These are phyloP conservation scores for Microlaimidae sp. DNA, from an alignment of 2,888 invertebrate species.

Conservation along the genomic window DNA sequence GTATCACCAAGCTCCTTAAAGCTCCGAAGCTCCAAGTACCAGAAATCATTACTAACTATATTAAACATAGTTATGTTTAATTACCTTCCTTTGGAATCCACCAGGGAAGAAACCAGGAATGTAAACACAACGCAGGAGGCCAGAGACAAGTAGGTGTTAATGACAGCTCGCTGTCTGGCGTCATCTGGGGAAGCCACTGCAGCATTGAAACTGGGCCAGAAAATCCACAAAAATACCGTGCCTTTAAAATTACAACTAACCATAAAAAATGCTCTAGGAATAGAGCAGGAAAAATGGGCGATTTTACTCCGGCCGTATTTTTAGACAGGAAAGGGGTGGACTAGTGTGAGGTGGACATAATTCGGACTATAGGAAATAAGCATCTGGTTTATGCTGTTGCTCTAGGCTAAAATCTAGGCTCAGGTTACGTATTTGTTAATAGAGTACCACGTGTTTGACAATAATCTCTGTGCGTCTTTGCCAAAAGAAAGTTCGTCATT, in stretches of 20 bases:
- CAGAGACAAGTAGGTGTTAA: constrained; percentile 80
- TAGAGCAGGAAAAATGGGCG: not conserved
- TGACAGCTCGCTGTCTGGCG: constrained; percentile 53
- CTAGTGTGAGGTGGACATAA: too few species aligned
- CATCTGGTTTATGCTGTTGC: too few species aligned
- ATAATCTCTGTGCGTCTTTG: too few species aligned
- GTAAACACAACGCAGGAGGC: constrained; percentile 62
- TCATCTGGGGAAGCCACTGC: constrained; percentile 35
- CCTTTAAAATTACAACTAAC: constrained; percentile 43
- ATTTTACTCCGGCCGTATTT: not conserved
- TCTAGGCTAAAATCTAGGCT: too few species aligned
- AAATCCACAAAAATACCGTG: constrained; percentile 76
- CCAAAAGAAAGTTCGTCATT: too few species aligned
- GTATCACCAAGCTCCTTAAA: too few species aligned
- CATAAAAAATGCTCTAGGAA: not conserved
- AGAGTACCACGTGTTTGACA: too few species aligned
- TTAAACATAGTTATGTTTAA: too few species aligned
- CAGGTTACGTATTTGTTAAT: too few species aligned
- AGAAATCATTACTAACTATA: constrained; percentile 11
- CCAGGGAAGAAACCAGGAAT: constrained; percentile 61
- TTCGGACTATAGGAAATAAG: too few species aligned
- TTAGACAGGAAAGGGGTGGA: too few species aligned
- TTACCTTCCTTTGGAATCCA: constrained; percentile 43
- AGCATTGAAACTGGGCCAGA: constrained; percentile 88
- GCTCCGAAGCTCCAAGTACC: too few species aligned